A percentile compares a stretch with the other conserved stretches of the same genome.
Conservation (phyloP, 1,140 invertebrate genomes). For the Ridgeia piscesae region DNA sequence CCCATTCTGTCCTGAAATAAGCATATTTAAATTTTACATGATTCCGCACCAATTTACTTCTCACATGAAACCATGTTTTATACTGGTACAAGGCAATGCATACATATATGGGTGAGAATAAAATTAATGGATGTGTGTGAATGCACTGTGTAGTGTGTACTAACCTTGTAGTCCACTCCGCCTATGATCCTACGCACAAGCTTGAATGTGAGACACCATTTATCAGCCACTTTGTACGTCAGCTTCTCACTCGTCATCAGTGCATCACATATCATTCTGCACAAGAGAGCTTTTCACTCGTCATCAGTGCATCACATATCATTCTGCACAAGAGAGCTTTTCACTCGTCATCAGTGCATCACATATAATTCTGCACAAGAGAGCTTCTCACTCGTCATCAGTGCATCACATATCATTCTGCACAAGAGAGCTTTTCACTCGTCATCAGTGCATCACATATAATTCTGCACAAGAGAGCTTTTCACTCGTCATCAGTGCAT, state of each 20-base stretch:
- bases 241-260: conserved; percentile 79
- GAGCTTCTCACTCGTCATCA: conserved; percentile 79
- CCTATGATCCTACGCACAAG: conserved; percentile 83
- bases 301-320: conserved; percentile 81
- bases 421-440: conserved; percentile 77
- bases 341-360: conserved; percentile 80
- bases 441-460: conserved; percentile 81
- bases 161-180: conserved; percentile 89
- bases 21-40: neutral
- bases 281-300: conserved; percentile 67
- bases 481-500: conserved; percentile 77
- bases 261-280: conserved; percentile 80
- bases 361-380: conserved; percentile 77
- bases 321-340: conserved; percentile 75
- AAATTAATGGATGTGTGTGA: neutral
- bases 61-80: no score
- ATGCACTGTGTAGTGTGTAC: neutral
- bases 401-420: conserved; percentile 81
- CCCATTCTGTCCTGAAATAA: neutral
- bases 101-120: neutral
- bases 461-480: conserved; percentile 76
- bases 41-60: neutral
- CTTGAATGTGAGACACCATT: conserved; percentile 83
- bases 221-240: conserved; percentile 73
- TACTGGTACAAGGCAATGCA: neutral